Evolutionary conservation across 92 coral and sea anemone species (phyloP).

Genomic region (Paramuricea clavata): DNA sequence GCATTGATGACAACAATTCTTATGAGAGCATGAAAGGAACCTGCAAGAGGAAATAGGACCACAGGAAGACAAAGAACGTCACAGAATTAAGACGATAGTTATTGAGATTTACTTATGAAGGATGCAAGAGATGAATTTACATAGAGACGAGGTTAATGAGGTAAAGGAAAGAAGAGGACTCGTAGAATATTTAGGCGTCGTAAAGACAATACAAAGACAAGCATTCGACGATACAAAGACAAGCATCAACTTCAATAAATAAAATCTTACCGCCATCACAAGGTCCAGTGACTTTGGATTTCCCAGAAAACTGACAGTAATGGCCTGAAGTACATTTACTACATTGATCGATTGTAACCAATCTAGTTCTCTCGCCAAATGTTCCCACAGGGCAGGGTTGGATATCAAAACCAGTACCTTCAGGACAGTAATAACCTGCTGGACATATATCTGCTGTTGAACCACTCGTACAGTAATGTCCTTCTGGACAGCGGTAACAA

Average conservation of each 20-base stretch:
- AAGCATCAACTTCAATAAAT: neutral
- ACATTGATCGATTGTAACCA: conserved; percentile 77
- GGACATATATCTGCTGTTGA: conserved; percentile 95
- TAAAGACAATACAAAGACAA: neutral
- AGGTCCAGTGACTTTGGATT: conserved; percentile 78
- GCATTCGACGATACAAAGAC: neutral
- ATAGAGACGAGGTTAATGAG: no score
- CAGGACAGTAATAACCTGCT: conserved; percentile 92
- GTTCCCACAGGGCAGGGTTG: conserved; percentile 97
- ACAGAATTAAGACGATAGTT: no score
- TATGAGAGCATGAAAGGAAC: no score
- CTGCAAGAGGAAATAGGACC: no score
- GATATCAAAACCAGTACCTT: conserved; percentile 85
- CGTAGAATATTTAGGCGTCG: no score
- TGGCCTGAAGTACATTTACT: conserved; percentile 87
- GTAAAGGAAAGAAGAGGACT: no score
- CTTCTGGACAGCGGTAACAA: conserved; percentile 91
- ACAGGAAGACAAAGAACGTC: no score
- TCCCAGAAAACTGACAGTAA: conserved; percentile 88
- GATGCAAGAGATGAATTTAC: no score
- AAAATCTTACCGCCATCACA: conserved; percentile 81
- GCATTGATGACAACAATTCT: no score
- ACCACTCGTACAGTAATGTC: conserved; percentile 85
- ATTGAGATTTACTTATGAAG: no score
- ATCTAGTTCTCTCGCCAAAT: conserved; percentile 83